phyloP scores from a whole-genome alignment of 2,888 invertebrate genomes.

The Rhorus exstirpatorius region DNA sequence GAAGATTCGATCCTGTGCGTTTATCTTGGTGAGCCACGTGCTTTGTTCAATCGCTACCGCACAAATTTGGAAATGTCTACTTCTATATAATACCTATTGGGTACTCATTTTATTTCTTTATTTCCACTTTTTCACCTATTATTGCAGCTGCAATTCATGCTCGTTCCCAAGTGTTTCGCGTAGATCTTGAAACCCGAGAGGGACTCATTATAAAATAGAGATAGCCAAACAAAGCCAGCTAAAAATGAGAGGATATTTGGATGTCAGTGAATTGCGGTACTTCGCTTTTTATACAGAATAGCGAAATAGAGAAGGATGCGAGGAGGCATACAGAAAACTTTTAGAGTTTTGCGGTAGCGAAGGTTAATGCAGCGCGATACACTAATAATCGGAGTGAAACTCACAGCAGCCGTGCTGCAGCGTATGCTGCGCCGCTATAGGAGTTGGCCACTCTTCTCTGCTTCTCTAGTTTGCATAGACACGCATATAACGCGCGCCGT shows the following conservation, averaged over 20 bases:
- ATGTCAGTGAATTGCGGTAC: not conserved
- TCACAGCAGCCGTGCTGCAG: slow-evolving; percentile 22
- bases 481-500: slow-evolving; percentile 64
- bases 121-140: not conserved
- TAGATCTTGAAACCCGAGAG: not conserved
- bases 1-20: no score
- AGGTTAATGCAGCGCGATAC: slow-evolving; percentile 15
- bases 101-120: not conserved
- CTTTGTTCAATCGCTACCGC: no score
- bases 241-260: slow-evolving; percentile 6
- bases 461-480: slow-evolving; percentile 65
- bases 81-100: no score
- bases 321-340: not conserved
- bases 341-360: not conserved
- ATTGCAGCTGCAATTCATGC: not conserved
- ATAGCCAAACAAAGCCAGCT: not conserved
- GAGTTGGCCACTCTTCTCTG: slow-evolving; percentile 37
- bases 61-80: no score
- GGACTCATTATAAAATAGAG: not conserved
- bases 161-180: not conserved
- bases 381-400: slow-evolving; percentile 44
- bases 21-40: no score
- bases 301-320: not conserved
- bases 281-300: not conserved
- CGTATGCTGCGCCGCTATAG: not conserved